Evolutionary conservation across 2,113 vertebrate genomes (phyloP).

Genomic region (Clarias batrachus): DNA sequence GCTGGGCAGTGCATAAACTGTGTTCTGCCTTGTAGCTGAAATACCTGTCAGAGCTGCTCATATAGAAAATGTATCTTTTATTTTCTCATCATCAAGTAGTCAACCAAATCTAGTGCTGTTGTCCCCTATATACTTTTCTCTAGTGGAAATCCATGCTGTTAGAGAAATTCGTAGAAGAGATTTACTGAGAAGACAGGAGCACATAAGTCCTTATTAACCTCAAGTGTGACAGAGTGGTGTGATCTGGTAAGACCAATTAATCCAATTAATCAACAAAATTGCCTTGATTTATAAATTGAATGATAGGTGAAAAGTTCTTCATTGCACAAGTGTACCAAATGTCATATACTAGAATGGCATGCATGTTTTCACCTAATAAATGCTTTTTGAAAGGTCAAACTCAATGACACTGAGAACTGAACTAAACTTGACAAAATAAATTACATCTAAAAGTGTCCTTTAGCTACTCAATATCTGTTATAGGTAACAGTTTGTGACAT

Average conservation of each 20-base stretch:
- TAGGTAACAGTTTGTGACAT: constrained; percentile 17
- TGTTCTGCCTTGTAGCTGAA: background rate
- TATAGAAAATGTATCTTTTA: background rate
- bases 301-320: background rate
- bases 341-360: background rate
- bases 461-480: background rate
- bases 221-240: background rate
- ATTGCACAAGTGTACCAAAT: background rate
- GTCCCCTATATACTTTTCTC: background rate
- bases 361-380: background rate
- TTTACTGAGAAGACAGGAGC: background rate
- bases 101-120: background rate
- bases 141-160: background rate
- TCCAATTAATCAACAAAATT: background rate
- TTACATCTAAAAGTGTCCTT: constrained; percentile 8
- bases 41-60: background rate
- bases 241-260: background rate
- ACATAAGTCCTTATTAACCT: background rate
- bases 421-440: constrained; percentile 4
- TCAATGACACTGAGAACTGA: background rate
- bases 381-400: constrained; percentile 19
- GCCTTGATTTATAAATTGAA: background rate
- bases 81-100: background rate
- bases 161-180: background rate
- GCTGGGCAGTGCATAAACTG: background rate